Percentiles rank a stretch among this genome's conserved stretches.
Evolutionary conservation across 2,888 invertebrate genomes (phyloP).

Genomic region (Exocentrus adspersus): DNA sequence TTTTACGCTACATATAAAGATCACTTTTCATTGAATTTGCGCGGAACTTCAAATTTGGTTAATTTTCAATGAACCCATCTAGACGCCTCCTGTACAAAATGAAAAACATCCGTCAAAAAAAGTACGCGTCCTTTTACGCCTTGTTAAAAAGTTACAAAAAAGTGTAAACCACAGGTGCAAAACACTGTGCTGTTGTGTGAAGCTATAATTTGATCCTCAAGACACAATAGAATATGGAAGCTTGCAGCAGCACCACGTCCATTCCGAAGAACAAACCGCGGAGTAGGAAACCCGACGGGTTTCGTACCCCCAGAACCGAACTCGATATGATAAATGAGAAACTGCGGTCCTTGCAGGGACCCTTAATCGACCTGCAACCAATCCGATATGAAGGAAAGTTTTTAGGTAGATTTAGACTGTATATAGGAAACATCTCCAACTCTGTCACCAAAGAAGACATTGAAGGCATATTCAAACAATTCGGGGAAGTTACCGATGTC

Average conservation of each 20-base stretch:
- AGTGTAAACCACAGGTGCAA: no score
- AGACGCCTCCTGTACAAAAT: no score
- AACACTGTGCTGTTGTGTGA: no score
- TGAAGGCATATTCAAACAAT: slow-evolving; percentile 82
- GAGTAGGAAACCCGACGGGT: slow-evolving; percentile 19
- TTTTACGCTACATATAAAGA: no score
- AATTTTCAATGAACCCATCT: no score
- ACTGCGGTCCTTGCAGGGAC: slow-evolving; percentile 18
- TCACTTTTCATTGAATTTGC: no score
- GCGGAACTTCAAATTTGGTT: no score
- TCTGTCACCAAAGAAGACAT: slow-evolving; percentile 91
- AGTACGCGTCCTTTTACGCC: no score
- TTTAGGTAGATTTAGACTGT: slow-evolving; percentile 90
- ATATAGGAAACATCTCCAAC: slow-evolving; percentile 88
- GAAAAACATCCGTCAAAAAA: no score
- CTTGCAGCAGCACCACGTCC: slow-evolving; percentile 24
- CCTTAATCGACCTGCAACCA: slow-evolving; percentile 21
- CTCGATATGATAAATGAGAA: slow-evolving; percentile 31
- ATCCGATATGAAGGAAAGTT: slow-evolving; percentile 77
- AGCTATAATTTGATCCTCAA: no score
- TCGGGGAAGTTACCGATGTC: slow-evolving; percentile 89
- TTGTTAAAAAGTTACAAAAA: no score
- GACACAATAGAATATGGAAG: slow-evolving; percentile 8
- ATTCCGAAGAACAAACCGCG: slow-evolving; percentile 8
- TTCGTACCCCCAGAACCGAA: slow-evolving; percentile 18